Conservation (phyloP, 2,888 invertebrate genomes). For the Phortica magna region DNA sequence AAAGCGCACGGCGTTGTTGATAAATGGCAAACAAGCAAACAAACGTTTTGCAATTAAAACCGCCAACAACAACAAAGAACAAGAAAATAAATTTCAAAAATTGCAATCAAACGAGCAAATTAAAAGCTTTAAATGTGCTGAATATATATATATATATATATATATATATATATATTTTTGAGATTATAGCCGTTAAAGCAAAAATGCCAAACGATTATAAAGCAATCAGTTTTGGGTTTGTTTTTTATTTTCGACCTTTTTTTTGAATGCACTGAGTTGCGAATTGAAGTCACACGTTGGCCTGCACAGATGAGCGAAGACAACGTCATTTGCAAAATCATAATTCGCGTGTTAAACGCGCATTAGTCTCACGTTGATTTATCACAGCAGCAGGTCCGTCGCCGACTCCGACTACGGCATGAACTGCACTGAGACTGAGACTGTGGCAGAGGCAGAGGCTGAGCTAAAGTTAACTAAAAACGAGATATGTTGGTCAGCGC, state of each 20-base stretch:
- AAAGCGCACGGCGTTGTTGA: not conserved
- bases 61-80: not conserved
- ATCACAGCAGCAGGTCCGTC: slow-evolving; percentile 65
- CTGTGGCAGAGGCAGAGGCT: too few relatives aligned
- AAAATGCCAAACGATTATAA: slow-evolving; percentile 58
- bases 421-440: too few relatives aligned
- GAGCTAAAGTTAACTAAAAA: not conserved
- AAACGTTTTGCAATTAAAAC: not conserved
- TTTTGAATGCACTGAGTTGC: slow-evolving; percentile 37
- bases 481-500: not conserved
- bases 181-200: not conserved
- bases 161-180: not conserved
- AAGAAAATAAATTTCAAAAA: slow-evolving; percentile 53
- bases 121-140: not conserved
- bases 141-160: not conserved
- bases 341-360: slow-evolving; percentile 75
- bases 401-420: too few relatives aligned
- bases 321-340: slow-evolving; percentile 70
- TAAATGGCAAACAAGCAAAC: too few relatives aligned
- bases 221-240: slow-evolving; percentile 57
- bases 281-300: not conserved
- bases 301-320: not conserved
- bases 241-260: not conserved
- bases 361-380: slow-evolving; percentile 76
- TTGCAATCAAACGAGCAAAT: slow-evolving; percentile 62